phyloP scores from a whole-genome alignment of 2,113 vertebrate genomes.

The Gorsachius goisagi region DNA sequence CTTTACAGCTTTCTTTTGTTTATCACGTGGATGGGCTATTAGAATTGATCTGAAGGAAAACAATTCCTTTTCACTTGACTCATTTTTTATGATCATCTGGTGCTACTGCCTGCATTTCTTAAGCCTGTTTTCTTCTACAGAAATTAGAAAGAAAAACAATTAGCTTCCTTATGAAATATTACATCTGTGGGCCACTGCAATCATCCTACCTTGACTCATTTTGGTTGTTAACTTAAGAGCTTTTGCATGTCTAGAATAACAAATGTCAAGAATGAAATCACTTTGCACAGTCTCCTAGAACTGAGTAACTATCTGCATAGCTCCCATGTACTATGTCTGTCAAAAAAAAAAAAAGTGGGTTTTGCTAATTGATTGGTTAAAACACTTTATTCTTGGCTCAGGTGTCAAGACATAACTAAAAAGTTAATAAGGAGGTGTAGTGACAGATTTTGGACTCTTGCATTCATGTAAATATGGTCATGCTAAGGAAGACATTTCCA shows the following conservation, averaged over 20 bases:
- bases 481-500: background rate
- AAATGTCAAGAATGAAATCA: background rate
- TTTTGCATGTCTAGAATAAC: conserved; percentile 8
- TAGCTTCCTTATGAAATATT: conserved; percentile 1
- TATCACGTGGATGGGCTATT: accelerated
- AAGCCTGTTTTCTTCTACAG: background rate
- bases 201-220: background rate
- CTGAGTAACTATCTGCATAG: background rate
- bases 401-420: background rate
- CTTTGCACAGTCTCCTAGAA: background rate
- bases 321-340: background rate
- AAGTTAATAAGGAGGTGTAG: background rate
- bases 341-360: accelerated
- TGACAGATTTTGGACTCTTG: background rate
- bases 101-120: background rate
- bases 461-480: background rate
- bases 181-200: background rate
- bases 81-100: background rate
- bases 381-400: background rate
- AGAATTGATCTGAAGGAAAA: background rate
- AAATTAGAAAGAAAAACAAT: conserved; percentile 15
- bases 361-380: background rate
- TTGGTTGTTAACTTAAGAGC: background rate
- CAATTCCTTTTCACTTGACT: background rate
- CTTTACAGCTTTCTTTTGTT: background rate